Percentiles rank a stretch among this genome's conserved stretches.
Conservation (phyloP, 2,797 vertebrate species). For the Psittacula echo region DNA sequence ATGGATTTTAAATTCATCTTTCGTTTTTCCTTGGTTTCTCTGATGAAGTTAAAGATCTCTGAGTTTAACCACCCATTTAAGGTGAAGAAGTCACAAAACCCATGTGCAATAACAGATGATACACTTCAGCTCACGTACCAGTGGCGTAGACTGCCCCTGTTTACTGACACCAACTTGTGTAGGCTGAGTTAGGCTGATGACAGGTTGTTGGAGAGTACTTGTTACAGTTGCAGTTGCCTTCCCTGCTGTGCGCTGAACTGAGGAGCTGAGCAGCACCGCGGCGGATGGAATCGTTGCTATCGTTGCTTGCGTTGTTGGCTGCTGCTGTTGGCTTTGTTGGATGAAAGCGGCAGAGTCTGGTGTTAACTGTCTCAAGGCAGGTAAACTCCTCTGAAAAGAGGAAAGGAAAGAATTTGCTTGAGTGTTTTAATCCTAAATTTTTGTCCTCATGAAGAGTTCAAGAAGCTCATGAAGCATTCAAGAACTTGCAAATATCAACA, state of each 20-base stretch:
- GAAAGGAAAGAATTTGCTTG: not conserved
- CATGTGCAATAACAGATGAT: not conserved
- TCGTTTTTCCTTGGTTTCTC: not conserved
- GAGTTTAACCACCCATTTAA: not conserved
- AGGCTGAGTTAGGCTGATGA: constrained; percentile 89
- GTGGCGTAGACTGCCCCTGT: constrained; percentile 82
- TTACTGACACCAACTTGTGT: constrained; percentile 85
- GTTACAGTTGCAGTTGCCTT: constrained; percentile 83
- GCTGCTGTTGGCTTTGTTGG: constrained; percentile 94
- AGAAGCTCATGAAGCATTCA: not conserved
- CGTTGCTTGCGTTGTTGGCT: constrained; percentile 81
- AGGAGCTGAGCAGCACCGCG: constrained; percentile 84
- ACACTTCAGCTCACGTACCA: constrained; percentile 77
- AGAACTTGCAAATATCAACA: not conserved
- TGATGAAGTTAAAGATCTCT: not conserved
- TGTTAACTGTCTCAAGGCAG: constrained; percentile 95
- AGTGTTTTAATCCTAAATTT: not conserved
- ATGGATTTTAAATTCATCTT: not conserved
- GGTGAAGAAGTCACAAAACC: not conserved
- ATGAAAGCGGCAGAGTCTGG: constrained; percentile 96
- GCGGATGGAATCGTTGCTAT: constrained; percentile 86
- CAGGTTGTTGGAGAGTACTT: constrained; percentile 85
- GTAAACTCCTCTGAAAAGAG: constrained; percentile 91
- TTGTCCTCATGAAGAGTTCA: not conserved
- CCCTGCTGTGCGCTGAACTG: constrained; percentile 81